Conservation (phyloP, 2,113 vertebrate genomes). For the Struthidea cinerea region DNA sequence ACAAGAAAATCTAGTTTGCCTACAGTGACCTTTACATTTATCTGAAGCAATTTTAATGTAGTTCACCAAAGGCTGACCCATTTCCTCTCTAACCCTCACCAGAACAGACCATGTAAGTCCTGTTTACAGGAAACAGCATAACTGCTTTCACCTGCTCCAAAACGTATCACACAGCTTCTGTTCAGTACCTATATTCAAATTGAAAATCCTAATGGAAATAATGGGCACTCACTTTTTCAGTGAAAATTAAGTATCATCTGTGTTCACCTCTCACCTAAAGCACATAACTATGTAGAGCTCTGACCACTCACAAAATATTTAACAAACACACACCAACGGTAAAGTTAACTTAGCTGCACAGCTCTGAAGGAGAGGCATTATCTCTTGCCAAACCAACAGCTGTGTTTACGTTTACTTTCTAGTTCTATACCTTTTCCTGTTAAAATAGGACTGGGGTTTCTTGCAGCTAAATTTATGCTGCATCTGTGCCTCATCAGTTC, state of each 20-base stretch:
- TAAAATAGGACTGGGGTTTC: background rate
- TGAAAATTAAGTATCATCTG: background rate
- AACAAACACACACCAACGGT: background rate
- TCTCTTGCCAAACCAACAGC: background rate
- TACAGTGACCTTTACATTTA: slow-evolving; percentile 33
- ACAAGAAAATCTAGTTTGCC: slow-evolving; percentile 19
- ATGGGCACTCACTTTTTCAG: background rate
- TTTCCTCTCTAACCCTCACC: background rate
- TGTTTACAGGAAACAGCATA: background rate
- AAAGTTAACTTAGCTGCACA: background rate
- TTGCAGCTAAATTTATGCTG: background rate
- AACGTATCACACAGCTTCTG: background rate
- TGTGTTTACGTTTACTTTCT: background rate
- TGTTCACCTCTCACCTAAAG: background rate
- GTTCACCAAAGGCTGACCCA: background rate
- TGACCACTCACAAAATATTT: background rate
- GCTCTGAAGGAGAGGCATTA: background rate
- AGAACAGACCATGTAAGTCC: background rate
- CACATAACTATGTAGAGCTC: background rate
- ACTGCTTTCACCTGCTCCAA: background rate
- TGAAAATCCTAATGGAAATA: background rate
- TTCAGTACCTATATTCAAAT: background rate
- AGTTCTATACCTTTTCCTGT: background rate
- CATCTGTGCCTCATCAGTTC: background rate
- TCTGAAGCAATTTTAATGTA: background rate